Percentiles rank a stretch among this genome's conserved stretches.
phyloP scores from a whole-genome alignment of 2,888 invertebrate genomes.

The Phytoseiulus persimilis region DNA sequence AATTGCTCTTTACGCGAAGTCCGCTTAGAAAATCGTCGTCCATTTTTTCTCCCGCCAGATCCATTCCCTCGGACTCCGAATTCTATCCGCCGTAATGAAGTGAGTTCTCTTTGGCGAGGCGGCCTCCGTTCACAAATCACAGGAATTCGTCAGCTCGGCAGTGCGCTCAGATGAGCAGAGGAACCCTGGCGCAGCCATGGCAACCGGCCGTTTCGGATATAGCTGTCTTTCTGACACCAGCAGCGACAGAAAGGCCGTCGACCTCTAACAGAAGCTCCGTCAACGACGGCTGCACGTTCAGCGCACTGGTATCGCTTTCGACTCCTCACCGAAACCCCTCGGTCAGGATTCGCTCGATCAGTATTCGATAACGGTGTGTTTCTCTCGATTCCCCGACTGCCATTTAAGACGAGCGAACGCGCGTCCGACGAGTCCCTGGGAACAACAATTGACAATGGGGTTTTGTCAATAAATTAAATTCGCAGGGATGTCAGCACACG shows the following conservation, averaged over 20 bases:
- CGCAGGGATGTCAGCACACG: not conserved
- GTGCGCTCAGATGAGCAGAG: not conserved
- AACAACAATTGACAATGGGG: not conserved
- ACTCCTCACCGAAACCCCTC: not conserved
- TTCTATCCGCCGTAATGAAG: too few relatives aligned
- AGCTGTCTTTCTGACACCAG: not conserved
- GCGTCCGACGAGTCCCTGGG: not conserved
- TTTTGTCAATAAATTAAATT: not conserved
- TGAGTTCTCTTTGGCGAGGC: not conserved
- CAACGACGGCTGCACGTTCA: not conserved
- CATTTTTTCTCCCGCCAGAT: too few relatives aligned
- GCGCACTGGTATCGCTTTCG: not conserved
- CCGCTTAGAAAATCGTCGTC: too few relatives aligned
- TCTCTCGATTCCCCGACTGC: not conserved
- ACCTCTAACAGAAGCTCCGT: not conserved
- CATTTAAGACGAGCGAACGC: not conserved
- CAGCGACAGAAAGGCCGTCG: not conserved
- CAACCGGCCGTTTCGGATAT: not conserved
- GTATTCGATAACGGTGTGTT: not conserved
- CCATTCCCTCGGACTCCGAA: too few relatives aligned
- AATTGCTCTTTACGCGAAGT: too few relatives aligned
- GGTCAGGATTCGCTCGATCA: not conserved
- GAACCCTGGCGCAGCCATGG: not conserved
- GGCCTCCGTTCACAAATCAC: not conserved
- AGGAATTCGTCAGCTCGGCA: not conserved